Base-by-base conservation (phyloP, 1,140 invertebrate species). In the Protaetia brevitarsis region DNA sequence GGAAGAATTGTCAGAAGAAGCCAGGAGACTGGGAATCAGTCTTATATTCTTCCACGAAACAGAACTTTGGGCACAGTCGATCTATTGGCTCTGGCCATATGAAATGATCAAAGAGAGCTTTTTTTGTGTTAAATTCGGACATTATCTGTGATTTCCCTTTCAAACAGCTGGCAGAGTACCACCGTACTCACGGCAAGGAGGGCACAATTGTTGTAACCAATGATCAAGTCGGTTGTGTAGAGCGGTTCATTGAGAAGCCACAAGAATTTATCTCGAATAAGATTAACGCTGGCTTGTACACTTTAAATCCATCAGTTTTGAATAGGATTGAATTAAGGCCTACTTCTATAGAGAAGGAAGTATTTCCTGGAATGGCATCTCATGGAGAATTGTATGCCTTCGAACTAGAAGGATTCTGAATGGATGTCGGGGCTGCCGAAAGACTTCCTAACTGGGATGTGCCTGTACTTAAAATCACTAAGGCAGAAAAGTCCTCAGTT, bases 381-480 rank as follows among this genome's bases (percentile, higher is more conserved):
- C 90, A 95, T 73, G 86, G 87, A 1, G 80, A 99, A 74, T 82
- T 99, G 11, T 98, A 87, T 82, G 96, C 97, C 0, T 95, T 96
- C 86, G 96, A 99, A 75, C 82, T 99, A 11, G 82, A 91, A 79
- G 96, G 96, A 1, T 99, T 98, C 79, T 99, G 98, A 98, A 99
- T 99, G 98, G 98, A 99, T 82, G 95, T 99, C 68, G 98, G n/a
- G 98, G 23, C 98, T 99, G 76, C 98, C 98, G 0, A 97, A 96
- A 85, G 98, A 99, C 81, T 99, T 98, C 79, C 83, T 99, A 19
- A 98, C 89, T 75, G 97, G 97, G 93, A 93, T 92, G 90, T 91
- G 89, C 70, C 78, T 92, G 37, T 93, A 93, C 74, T 81, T 98
- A 3, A 88, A 88, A 34, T 93, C 92, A 60, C 77, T 97, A 21